phyloP scores from a whole-genome alignment of 2,888 invertebrate species.

The Fabriciana adippe region DNA sequence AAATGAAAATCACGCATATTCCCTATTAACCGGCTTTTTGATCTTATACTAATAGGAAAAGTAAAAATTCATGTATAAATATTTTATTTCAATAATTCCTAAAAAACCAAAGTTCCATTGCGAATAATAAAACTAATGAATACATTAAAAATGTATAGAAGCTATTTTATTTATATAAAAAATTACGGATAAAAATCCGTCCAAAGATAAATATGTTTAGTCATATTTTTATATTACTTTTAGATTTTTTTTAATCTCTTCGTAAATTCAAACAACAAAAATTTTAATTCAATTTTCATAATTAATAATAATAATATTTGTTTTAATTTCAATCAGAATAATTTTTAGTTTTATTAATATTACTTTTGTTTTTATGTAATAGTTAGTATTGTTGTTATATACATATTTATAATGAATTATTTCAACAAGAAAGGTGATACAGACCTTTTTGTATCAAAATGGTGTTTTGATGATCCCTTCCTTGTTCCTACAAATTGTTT shows the following conservation, averaged over 20 bases:
- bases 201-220: slow-evolving; percentile 5
- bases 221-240: not conserved
- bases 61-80: no score
- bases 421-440: slow-evolving; percentile 56
- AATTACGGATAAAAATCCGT: slow-evolving; percentile 4
- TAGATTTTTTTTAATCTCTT: not conserved
- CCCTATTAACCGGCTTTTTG: no score
- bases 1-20: no score
- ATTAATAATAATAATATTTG: no score
- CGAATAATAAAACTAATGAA: no score
- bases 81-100: no score
- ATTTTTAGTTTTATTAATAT: not conserved
- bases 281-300: no score
- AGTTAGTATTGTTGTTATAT: not conserved
- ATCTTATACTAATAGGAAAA: no score
- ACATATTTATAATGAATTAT: slow-evolving; percentile 9
- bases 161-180: not conserved
- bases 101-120: no score
- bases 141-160: not conserved
- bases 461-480: slow-evolving; percentile 59
- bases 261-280: no score
- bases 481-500: slow-evolving; percentile 45
- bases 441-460: slow-evolving; percentile 59
- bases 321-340: no score
- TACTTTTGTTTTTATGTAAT: not conserved